Conservation (phyloP, 2,797 vertebrate species). For the Vespertilio murinus region DNA sequence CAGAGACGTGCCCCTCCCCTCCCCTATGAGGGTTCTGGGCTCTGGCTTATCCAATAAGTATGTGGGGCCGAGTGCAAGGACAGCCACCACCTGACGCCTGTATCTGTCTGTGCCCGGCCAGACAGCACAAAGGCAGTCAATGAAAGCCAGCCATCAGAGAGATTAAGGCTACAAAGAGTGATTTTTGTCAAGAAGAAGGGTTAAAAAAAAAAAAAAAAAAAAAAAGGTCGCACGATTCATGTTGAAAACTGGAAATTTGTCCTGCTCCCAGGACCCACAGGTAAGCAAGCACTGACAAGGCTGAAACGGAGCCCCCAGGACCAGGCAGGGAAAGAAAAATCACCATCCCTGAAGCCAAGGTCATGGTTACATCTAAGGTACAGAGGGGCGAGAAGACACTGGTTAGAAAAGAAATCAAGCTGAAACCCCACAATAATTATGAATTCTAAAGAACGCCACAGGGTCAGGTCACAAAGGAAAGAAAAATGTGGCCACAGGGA, state of each 20-base stretch:
- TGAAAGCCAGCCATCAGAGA: neutral
- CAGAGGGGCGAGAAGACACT: neutral
- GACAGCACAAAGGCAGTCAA: neutral
- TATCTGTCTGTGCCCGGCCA: neutral
- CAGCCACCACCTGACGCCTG: neutral
- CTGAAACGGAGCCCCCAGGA: neutral
- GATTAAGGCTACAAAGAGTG: neutral
- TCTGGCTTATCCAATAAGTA: neutral
- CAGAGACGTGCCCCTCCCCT: neutral
- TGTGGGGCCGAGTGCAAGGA: neutral
- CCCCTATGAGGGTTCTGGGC: neutral
- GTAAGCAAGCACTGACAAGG: neutral
- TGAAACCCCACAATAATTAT: constrained; percentile 18
- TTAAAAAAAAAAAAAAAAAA: neutral
- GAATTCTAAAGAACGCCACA: neutral
- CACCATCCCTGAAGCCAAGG: constrained; percentile 35
- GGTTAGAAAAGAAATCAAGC: neutral
- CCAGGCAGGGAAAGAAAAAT: neutral
- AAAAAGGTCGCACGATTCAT: neutral
- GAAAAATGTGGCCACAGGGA: neutral
- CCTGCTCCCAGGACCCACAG: neutral
- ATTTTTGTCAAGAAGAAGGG: neutral
- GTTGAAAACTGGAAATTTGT: neutral
- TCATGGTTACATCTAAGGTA: neutral
- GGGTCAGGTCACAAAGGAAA: neutral